Conservation (phyloP, 2,113 vertebrate species). For the Sturnus vulgaris region DNA sequence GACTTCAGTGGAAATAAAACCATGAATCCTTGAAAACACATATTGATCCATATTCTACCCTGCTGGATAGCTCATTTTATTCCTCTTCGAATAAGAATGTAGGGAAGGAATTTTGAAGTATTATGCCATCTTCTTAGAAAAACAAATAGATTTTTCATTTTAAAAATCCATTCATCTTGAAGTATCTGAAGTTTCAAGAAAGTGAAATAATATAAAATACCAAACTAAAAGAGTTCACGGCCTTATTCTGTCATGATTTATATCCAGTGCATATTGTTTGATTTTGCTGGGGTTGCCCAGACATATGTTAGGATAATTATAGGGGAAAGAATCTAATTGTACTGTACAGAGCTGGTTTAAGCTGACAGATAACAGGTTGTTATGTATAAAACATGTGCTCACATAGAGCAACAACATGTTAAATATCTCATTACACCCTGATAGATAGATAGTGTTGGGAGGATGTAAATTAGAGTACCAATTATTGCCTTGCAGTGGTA, state of each 20-base stretch:
- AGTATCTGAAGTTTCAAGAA: not conserved
- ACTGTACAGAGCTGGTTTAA: not conserved
- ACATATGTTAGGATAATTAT: conserved; percentile 11
- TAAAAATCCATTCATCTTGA: conserved; percentile 6
- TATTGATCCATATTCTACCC: not conserved
- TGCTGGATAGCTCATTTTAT: not conserved
- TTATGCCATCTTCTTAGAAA: not conserved
- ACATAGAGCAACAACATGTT: conserved; percentile 41
- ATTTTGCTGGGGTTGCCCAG: not conserved
- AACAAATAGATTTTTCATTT: conserved; percentile 24
- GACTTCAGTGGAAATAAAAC: not conserved
- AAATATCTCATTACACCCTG: conserved; percentile 50
- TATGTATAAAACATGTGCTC: conserved; percentile 48
- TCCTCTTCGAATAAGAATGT: not conserved
- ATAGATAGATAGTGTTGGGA: conserved; percentile 44
- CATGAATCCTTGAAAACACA: not conserved
- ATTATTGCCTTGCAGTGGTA: conserved; percentile 45
- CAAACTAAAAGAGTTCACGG: not conserved
- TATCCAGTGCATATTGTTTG: not conserved
- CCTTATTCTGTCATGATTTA: conserved; percentile 22
- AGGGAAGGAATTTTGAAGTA: not conserved
- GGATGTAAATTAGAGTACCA: conserved; percentile 38
- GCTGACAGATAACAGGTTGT: conserved; percentile 32
- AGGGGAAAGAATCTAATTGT: conserved; percentile 9
- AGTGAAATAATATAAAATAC: not conserved